A percentile compares a stretch with the other conserved stretches of the same genome.
Evolutionary conservation across 1,140 invertebrate genomes (phyloP).

Genomic region (Zaprionus nigranus): DNA sequence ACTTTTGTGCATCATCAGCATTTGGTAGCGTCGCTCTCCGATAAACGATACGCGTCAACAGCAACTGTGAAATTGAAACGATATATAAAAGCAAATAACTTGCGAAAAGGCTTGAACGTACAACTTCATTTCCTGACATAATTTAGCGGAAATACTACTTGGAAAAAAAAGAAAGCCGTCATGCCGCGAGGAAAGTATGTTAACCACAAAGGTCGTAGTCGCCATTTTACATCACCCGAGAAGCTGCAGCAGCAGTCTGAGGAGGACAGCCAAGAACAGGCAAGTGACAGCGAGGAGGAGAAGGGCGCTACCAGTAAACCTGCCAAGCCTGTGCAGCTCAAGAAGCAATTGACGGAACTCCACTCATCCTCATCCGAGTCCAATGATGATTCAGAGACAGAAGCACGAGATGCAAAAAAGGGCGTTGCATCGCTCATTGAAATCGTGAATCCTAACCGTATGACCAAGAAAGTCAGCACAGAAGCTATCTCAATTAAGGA

Average conservation of each 20-base stretch:
- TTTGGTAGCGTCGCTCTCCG: conserved; percentile 20
- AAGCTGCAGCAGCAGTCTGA: conserved; percentile 94
- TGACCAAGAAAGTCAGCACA: conserved; percentile 93
- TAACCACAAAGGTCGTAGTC: conserved; percentile 95
- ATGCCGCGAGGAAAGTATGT: conserved; percentile 91
- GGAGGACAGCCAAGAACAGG: conserved; percentile 84
- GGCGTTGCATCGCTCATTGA: conserved; percentile 95
- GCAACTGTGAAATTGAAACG: background rate
- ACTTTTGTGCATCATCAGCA: background rate
- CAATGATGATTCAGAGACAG: conserved; percentile 86
- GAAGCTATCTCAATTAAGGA: conserved; percentile 86
- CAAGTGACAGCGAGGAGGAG: conserved; percentile 34
- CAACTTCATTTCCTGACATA: conserved; percentile 31
- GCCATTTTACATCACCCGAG: conserved; percentile 97
- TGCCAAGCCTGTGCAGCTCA: conserved; percentile 25
- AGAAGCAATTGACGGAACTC: conserved; percentile 32
- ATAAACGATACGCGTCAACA: conserved; percentile 9
- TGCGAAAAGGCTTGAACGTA: conserved; percentile 17
- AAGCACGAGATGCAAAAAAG: conserved; percentile 90
- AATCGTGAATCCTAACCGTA: conserved; percentile 98
- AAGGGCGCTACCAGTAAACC: conserved; percentile 30
- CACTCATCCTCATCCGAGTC: conserved; percentile 84
- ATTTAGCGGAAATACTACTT: too few species aligned
- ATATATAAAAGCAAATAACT: conserved; percentile 21
- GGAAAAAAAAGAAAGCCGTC: conserved; percentile 26